Percentiles rank a stretch among this genome's conserved stretches.
phyloP scores from a whole-genome alignment of 1,140 invertebrate genomes.

The Marisa cornuarietis region DNA sequence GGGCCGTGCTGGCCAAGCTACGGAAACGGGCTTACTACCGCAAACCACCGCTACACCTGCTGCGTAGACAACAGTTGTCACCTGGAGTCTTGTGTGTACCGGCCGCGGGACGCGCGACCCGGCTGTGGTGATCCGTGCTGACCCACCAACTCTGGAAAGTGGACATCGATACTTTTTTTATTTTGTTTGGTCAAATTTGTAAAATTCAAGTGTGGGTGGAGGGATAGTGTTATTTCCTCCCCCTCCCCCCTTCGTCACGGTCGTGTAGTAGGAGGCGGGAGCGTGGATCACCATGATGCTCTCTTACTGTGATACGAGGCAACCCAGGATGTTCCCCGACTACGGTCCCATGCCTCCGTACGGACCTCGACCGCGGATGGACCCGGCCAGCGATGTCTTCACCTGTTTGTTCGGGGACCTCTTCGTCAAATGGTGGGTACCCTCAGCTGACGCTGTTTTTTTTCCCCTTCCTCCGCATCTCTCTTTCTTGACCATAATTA shows the following conservation, averaged over 20 bases:
- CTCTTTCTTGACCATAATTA: no score
- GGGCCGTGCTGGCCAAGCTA: no score
- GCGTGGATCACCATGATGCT: slow-evolving; percentile 8
- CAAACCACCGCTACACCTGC: no score
- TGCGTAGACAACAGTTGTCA: not conserved
- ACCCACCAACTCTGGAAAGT: not conserved
- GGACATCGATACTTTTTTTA: no score
- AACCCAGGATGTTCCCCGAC: slow-evolving; percentile 28
- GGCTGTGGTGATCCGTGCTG: not conserved
- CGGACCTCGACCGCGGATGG: slow-evolving; percentile 46
- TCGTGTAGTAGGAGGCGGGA: not conserved
- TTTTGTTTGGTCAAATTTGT: no score
- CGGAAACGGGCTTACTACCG: no score
- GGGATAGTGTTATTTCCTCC: no score
- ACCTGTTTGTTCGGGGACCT: slow-evolving; percentile 61
- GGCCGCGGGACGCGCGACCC: not conserved
- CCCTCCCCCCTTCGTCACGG: not conserved
- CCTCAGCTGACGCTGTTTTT: not conserved
- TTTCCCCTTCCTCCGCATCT: no score
- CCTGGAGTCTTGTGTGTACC: not conserved
- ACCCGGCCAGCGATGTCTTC: slow-evolving; percentile 60
- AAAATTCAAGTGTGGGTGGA: no score
- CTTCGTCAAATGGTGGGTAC: slow-evolving; percentile 61
- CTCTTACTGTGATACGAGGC: slow-evolving; percentile 29
- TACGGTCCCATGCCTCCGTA: slow-evolving; percentile 30